A percentile compares a stretch with the other conserved stretches of the same genome.
phyloP scores from a whole-genome alignment of 2,113 vertebrate species.

The Danionella cerebrum region DNA sequence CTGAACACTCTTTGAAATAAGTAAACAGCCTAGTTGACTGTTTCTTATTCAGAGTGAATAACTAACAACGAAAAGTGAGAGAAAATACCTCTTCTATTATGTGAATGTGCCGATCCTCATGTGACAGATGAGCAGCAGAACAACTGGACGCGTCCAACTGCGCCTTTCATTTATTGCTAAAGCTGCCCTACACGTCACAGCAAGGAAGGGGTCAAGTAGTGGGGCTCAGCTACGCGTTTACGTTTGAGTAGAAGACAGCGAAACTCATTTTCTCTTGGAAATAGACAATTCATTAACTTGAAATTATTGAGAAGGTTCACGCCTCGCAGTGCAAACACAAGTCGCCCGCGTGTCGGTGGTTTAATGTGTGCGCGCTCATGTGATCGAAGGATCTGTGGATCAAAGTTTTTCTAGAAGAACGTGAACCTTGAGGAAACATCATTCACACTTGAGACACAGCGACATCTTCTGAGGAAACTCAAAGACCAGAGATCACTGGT shows the following conservation, averaged over 20 bases:
- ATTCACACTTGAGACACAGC: constrained; percentile 9
- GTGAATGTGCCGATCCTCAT: not conserved
- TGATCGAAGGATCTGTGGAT: not conserved
- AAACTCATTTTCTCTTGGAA: not conserved
- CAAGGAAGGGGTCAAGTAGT: constrained; percentile 55
- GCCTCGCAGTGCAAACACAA: not conserved
- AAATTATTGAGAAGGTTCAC: not conserved
- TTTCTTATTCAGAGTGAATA: not conserved
- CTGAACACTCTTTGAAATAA: not conserved
- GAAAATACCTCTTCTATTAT: constrained; percentile 26
- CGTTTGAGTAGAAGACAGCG: not conserved
- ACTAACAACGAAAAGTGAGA: not conserved
- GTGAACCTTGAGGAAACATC: not conserved
- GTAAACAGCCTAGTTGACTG: not conserved
- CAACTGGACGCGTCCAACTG: constrained; percentile 37
- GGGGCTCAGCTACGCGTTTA: not conserved
- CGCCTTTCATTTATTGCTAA: constrained; percentile 47
- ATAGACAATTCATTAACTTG: not conserved
- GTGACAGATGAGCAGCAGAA: constrained; percentile 23
- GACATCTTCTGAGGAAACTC: constrained; percentile 13
- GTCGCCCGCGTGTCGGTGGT: no score
- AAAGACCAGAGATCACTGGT: no score
- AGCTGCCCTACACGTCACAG: constrained; percentile 58
- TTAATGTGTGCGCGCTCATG: not conserved
- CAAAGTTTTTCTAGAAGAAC: not conserved